Evolutionary conservation across 2,113 vertebrate species (phyloP).

Genomic region (Pteruthius melanotis): DNA sequence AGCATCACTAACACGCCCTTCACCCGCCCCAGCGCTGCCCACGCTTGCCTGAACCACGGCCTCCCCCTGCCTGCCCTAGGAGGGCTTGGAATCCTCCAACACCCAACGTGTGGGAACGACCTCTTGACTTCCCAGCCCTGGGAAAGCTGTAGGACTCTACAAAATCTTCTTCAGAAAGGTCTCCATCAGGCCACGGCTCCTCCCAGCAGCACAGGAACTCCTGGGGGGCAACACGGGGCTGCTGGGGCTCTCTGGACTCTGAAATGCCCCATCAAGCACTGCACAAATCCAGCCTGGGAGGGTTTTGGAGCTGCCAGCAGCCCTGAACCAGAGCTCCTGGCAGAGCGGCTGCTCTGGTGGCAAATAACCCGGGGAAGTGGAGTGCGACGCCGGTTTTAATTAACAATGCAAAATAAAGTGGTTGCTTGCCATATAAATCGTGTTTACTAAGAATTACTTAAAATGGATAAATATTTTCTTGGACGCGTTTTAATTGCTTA

Average conservation of each 20-base stretch:
- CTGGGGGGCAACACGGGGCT: fast-evolving
- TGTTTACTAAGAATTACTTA: slow-evolving; percentile 44
- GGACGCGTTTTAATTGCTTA: slow-evolving; percentile 51
- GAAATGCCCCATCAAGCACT: not conserved
- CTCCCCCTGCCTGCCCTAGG: not conserved
- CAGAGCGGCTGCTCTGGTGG: not conserved
- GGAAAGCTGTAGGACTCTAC: not conserved
- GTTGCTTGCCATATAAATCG: slow-evolving; percentile 19
- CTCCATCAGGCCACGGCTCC: fast-evolving
- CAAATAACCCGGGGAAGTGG: not conserved
- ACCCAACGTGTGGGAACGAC: not conserved
- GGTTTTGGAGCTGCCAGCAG: not conserved
- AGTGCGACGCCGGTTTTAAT: slow-evolving; percentile 22
- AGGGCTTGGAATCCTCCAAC: not conserved
- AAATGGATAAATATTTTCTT: slow-evolving; percentile 65
- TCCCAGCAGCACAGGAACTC: not conserved
- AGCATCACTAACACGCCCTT: fast-evolving
- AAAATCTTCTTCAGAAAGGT: not conserved
- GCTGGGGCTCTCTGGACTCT: not conserved
- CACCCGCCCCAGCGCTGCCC: not conserved
- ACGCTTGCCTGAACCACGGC: not conserved
- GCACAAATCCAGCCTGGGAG: not conserved
- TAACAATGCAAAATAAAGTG: slow-evolving; percentile 51
- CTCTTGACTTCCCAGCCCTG: not conserved
- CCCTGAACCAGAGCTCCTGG: not conserved